Base-by-base conservation (phyloP, 1,140 invertebrate genomes). In the Coptotermes formosanus region DNA sequence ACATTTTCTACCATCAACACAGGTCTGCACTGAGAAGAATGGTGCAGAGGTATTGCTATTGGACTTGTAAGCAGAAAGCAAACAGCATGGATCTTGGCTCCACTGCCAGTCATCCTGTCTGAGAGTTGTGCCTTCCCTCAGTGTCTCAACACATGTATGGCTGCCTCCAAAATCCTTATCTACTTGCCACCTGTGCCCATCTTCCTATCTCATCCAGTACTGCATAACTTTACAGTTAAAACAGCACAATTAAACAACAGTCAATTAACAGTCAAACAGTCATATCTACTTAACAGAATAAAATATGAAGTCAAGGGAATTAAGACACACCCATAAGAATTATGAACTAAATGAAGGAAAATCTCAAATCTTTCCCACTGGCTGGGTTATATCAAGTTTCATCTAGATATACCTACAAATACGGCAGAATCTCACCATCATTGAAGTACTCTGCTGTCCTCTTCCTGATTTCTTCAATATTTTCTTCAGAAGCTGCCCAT, bases 401-500 rank as follows among this genome's bases (percentile, higher is more conserved):
- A 19, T 55, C n/a, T 45, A 16, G 85, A 14, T 82, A 16, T 82
- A 21, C 43, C 11, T 38, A 38, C 14, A 25, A 30, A 14, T 30
- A 83, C 55, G 3, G 25, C 7, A 30, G 64, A 75, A 75, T 4
- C 64, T 87, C 55, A 88, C 87, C 83, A 32, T 87, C 85, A 84
- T 32, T 44, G 64, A 95, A 97, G 87, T 95, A 93, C 89, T 96
- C 92, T 0, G 97, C 96, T 0, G 97, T 98, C 88, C 97, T 94
- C 91, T 96, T 96, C 86, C 97, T 92, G n/a, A 99, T 91, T 87
- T 95, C 93, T 30, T 96, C 94, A 8, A 99, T 91, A 87, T 94
- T 93, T 88, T 97, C 96, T 59, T 95, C 95, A n/a, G 94, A 92
- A 69, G 95, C 93, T 0, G 98, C 98, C 99, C 99, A 99, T 93